phyloP scores from a whole-genome alignment of 37 sponge, comb jelly and placozoan genomes.

The Diacarnus erythraeanus region DNA sequence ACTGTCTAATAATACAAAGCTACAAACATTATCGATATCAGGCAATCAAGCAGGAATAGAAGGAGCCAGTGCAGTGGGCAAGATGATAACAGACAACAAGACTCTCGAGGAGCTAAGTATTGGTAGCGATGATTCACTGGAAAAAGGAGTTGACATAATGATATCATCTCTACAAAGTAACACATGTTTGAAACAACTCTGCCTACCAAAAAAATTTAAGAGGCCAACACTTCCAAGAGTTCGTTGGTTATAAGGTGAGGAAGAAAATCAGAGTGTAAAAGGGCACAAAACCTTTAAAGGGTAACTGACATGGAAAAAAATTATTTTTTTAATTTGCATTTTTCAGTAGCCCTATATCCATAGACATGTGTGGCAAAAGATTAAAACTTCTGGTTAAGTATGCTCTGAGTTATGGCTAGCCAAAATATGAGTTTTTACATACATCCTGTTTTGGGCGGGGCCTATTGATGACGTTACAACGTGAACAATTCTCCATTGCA shows the following conservation, averaged over 20 bases:
- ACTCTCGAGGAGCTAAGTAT: background rate
- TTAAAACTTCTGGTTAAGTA: too few species aligned
- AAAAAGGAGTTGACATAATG: background rate
- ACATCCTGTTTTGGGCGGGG: too few species aligned
- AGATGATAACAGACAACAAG: background rate
- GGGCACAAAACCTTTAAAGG: too few species aligned
- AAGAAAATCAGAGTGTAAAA: too few species aligned
- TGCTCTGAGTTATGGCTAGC: too few species aligned
- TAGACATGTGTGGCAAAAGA: too few species aligned
- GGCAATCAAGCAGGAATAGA: background rate
- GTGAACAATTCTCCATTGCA: too few species aligned
- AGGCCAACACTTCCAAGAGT: background rate
- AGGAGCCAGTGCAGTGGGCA: background rate
- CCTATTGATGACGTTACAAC: too few species aligned
- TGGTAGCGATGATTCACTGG: background rate
- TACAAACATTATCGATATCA: background rate
- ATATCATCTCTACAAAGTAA: background rate
- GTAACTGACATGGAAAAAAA: too few species aligned
- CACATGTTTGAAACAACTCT: background rate
- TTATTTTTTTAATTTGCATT: too few species aligned
- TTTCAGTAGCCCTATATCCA: too few species aligned
- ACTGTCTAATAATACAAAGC: background rate
- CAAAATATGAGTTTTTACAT: too few species aligned
- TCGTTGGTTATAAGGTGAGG: background rate
- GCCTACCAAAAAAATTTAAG: background rate